phyloP scores from a whole-genome alignment of 2,113 vertebrate species.

The Hippocampus mohnikei region DNA sequence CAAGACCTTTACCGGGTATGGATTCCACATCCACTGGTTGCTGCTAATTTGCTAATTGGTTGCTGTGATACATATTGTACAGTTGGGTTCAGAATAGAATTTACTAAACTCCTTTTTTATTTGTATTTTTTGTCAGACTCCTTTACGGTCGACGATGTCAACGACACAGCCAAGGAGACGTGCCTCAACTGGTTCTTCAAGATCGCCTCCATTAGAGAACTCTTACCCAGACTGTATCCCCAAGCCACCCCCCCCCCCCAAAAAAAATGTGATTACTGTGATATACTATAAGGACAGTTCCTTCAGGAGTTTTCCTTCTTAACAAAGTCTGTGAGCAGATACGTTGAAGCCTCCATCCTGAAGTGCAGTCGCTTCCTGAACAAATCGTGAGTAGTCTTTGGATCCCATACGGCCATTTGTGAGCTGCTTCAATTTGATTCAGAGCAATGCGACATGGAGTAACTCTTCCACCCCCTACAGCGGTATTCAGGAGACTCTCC shows the following conservation, averaged over 20 bases:
- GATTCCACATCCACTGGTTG: background rate
- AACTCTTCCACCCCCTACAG: conserved; percentile 56
- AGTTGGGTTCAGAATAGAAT: too few relatives aligned
- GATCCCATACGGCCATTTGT: background rate
- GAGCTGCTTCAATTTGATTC: background rate
- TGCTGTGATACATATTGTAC: background rate
- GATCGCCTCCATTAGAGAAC: conserved; percentile 96
- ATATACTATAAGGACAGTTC: background rate
- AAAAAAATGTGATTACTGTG: background rate
- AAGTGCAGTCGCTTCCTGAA: conserved; percentile 94
- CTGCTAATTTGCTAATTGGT: too few relatives aligned
- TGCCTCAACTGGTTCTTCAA: conserved; percentile 99
- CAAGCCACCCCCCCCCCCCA: conserved; percentile 25
- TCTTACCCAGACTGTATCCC: conserved; percentile 96
- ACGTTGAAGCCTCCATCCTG: conserved; percentile 92
- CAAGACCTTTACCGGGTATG: conserved; percentile 75
- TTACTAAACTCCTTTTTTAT: background rate
- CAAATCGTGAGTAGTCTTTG: conserved; percentile 76
- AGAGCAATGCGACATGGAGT: background rate
- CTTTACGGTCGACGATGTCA: conserved; percentile 86
- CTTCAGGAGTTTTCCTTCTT: conserved; percentile 57
- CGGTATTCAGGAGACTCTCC: conserved; percentile 90
- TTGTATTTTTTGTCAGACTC: conserved; percentile 70
- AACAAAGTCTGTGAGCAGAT: conserved; percentile 73
- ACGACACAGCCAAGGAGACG: conserved; percentile 93